Percentiles rank a stretch among this genome's conserved stretches.
phyloP scores from a whole-genome alignment of 1,140 invertebrate genomes.

The Drosophila arawakana region DNA sequence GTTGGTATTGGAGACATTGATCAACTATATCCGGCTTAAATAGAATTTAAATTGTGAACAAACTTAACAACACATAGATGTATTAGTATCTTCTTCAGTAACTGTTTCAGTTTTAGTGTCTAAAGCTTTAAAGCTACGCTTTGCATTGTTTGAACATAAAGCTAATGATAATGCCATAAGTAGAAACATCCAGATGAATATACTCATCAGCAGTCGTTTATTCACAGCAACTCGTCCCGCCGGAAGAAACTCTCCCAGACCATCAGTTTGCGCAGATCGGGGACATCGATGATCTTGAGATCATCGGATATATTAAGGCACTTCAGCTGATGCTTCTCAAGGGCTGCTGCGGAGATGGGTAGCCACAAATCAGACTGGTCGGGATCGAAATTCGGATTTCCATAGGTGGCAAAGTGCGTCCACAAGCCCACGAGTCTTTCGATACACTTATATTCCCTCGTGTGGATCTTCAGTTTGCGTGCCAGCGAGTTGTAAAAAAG shows the following conservation, averaged over 20 bases:
- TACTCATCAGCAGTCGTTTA: not conserved
- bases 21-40: constrained; percentile 65
- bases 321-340: constrained; percentile 79
- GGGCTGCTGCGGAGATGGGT: constrained; percentile 51
- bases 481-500: constrained; percentile 86
- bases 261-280: constrained; percentile 83
- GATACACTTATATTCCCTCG: constrained; percentile 83
- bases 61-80: constrained; percentile 69
- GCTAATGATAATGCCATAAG: constrained; percentile 47
- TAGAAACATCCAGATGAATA: constrained; percentile 6
- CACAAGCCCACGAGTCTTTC: constrained; percentile 82
- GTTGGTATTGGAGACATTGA: constrained; percentile 21
- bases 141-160: constrained; percentile 71
- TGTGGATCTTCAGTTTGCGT: constrained; percentile 81
- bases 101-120: constrained; percentile 17
- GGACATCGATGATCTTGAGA: constrained; percentile 83
- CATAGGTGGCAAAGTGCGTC: constrained; percentile 84
- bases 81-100: constrained; percentile 11
- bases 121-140: constrained; percentile 64
- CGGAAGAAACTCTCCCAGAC: constrained; percentile 85
- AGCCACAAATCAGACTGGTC: constrained; percentile 73
- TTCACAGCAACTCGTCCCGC: constrained; percentile 72
- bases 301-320: constrained; percentile 85
- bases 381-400: constrained; percentile 83
- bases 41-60: constrained; percentile 47